A percentile compares a stretch with the other conserved stretches of the same genome.
Evolutionary conservation across 2,113 vertebrate species (phyloP).

Genomic region (Machaerirhynchus nigripectus): DNA sequence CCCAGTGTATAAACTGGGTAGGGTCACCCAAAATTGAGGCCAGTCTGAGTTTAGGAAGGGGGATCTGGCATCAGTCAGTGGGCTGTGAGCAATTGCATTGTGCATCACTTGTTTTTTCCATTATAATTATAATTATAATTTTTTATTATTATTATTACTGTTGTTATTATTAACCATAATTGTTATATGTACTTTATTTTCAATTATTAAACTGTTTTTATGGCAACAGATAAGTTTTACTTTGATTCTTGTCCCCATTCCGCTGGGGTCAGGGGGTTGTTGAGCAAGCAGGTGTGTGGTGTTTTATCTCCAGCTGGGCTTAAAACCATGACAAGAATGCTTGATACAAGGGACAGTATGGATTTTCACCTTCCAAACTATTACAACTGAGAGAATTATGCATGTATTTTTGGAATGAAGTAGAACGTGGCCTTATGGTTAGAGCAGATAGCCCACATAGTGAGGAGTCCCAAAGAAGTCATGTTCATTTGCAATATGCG

Average conservation of each 20-base stretch:
- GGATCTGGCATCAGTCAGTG: not conserved
- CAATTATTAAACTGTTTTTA: not conserved
- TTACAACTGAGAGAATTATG: not conserved
- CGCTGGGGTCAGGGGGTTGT: fast-evolving
- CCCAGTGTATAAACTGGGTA: not conserved
- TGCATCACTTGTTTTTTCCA: not conserved
- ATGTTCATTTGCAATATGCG: not conserved
- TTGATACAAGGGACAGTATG: not conserved
- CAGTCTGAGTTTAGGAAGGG: fast-evolving
- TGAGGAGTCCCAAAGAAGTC: not conserved
- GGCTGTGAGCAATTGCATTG: not conserved
- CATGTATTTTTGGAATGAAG: not conserved
- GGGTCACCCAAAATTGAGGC: too few species aligned
- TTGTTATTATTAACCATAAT: not conserved
- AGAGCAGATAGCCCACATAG: not conserved
- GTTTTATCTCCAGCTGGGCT: not conserved
- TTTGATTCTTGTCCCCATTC: not conserved
- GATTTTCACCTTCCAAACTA: not conserved
- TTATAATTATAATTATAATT: too few species aligned
- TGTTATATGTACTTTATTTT: not conserved
- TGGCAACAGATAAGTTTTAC: not conserved
- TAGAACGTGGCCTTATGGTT: not conserved
- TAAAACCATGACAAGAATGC: not conserved
- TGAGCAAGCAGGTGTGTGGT: fast-evolving
- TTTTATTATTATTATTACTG: too few species aligned